Base-by-base conservation (phyloP, 2,888 invertebrate genomes). In the Ectobius pallidus region DNA sequence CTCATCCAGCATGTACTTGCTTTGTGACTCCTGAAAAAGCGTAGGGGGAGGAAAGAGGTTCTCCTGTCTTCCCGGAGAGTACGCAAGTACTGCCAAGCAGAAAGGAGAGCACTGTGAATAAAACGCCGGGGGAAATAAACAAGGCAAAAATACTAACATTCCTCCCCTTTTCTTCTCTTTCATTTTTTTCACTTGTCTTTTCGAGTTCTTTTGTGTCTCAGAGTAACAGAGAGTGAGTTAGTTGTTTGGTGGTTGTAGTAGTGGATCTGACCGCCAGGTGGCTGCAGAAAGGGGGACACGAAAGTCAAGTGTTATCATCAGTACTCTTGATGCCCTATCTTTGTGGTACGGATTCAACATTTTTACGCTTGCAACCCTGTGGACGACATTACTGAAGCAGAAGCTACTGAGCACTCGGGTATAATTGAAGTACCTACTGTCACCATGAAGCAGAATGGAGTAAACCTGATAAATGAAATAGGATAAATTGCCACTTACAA, bases 281-380 rank as follows among this genome's bases (percentile, higher is more conserved):
- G 65, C 65, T 44, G 30, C 32, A 30, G 58, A n/a, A n/a, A n/a
- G 55, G 58, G 58, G 20, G 55, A n/a, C 58, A 30, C 32, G 27
- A 46, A 44, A 73, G 72, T 73, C 72, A 73, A 73, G 72, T 63
- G 72, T 62, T 69, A 52, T 69, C 72, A 73, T 73, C 72, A 69
- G 62, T 62, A 69, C 46, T 61, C 46, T 70, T 73, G 52, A 49
- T 46, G 20, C 30, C 65, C 65, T 42, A 65, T 65, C 65, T 65
- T 65, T 65, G 65, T 65, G 65, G 65, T 65, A 46, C 25, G 65
- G 58, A 58, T 32, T 58, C 27, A 58, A 58, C 27, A 58, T 32
- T 18, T 58, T 58, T 58, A n/a, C 58, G 58, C 58, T 30, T 58
- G 32, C 30, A 58, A n/a, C 32, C 58, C 22, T 18, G n/a, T 30